Percentiles rank a stretch among this genome's conserved stretches.
phyloP scores from a whole-genome alignment of 2,113 vertebrate genomes.

The Acrocephalus kingi region DNA sequence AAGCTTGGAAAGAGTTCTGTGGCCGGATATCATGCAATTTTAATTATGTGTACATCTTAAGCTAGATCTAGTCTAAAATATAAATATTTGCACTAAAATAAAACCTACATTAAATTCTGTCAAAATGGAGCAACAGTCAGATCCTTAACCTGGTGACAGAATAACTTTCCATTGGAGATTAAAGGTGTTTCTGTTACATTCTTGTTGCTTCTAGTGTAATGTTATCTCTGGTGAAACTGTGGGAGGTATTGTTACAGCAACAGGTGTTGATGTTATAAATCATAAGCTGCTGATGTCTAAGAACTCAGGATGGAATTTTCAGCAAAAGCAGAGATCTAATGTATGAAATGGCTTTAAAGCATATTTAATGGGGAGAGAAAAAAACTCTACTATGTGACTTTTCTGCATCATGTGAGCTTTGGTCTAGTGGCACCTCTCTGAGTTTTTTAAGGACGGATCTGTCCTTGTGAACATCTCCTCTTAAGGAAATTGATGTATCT shows the following conservation, averaged over 20 bases:
- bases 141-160: neutral
- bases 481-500: neutral
- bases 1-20: neutral
- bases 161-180: neutral
- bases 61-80: neutral
- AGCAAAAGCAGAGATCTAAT: neutral
- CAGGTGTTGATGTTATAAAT: neutral
- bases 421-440: neutral
- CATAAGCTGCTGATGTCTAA: neutral
- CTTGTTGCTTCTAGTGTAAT: neutral
- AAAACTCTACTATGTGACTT: neutral
- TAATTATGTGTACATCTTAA: neutral
- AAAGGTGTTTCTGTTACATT: neutral
- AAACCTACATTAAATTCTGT: neutral
- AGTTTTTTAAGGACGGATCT: neutral
- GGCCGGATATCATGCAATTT: neutral
- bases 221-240: neutral
- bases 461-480: neutral
- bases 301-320: neutral
- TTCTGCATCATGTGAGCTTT: neutral
- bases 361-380: neutral
- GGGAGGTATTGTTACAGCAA: neutral
- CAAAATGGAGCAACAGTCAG: neutral
- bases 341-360: neutral
- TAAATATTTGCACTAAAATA: neutral